These are phyloP conservation scores for Proteles cristata DNA, from an alignment of 2,113 vertebrate species.

Conservation along the genomic window DNA sequence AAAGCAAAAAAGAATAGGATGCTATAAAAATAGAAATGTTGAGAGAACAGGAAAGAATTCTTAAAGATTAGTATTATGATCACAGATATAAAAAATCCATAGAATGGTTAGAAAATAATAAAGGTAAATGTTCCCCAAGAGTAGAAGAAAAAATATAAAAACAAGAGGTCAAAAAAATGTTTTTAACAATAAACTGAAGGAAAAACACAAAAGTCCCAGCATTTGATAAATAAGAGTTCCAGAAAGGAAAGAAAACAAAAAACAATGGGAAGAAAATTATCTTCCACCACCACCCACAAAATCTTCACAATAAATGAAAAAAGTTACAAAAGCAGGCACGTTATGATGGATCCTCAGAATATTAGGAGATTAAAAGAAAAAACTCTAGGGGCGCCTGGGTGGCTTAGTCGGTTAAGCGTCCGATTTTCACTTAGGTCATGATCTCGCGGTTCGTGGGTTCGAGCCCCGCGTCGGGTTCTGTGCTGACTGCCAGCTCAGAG, in stretches of 20 bases:
- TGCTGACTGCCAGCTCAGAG: too few species aligned
- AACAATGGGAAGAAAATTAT: neutral
- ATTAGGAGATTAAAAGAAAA: neutral
- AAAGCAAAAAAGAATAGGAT: conserved; percentile 12
- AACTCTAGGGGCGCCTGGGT: too few species aligned
- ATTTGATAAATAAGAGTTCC: neutral
- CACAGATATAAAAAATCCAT: neutral
- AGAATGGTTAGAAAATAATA: neutral
- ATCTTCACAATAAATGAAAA: neutral
- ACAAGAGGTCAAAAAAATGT: neutral
- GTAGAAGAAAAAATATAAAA: neutral
- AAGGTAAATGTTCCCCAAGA: neutral
- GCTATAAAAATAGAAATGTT: neutral
- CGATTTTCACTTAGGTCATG: too few species aligned
- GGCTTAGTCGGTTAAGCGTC: too few species aligned
- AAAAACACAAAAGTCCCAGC: neutral
- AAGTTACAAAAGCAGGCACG: neutral
- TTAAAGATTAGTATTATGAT: neutral
- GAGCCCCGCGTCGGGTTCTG: too few species aligned
- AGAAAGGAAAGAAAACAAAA: neutral
- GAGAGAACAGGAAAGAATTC: neutral
- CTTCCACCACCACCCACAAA: neutral
- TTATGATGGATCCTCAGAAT: neutral
- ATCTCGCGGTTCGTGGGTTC: too few species aligned
- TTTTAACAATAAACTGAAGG: neutral